These are phyloP conservation scores for Rhynchomys soricoides DNA, from an alignment of 2,113 vertebrate genomes.

Conservation along the genomic window DNA sequence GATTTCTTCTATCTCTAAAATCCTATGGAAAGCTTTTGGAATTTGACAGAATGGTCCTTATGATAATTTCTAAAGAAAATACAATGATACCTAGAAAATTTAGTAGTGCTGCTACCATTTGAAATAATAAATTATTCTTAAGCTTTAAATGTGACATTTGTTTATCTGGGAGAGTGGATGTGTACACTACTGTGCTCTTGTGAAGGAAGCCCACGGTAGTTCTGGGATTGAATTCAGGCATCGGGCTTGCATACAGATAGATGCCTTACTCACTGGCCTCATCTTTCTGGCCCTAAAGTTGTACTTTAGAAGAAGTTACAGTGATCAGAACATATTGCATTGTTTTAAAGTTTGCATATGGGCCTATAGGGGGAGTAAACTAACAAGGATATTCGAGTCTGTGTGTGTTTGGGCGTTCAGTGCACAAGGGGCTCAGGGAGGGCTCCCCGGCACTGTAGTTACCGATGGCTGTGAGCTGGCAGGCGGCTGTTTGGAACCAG, in stretches of 20 bases:
- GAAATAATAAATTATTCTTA: background rate
- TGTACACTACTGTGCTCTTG: background rate
- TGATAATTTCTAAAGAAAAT: slow-evolving; percentile 15
- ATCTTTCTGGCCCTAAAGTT: background rate
- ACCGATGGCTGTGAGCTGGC: too few relatives aligned
- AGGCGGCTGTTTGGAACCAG: too few relatives aligned
- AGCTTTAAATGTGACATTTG: background rate
- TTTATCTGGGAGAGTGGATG: background rate
- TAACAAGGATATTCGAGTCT: too few relatives aligned
- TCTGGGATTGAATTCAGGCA: too few relatives aligned
- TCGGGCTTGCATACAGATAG: background rate
- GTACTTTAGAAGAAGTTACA: background rate
- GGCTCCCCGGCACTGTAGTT: background rate
- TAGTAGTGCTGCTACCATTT: background rate
- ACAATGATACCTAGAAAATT: background rate
- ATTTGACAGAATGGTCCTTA: slow-evolving; percentile 20
- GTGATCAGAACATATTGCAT: background rate
- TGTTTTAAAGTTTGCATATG: background rate
- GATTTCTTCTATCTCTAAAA: background rate
- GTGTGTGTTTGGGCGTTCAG: background rate
- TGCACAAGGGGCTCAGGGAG: background rate
- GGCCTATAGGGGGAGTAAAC: background rate
- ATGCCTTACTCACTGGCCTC: background rate
- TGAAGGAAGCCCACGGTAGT: background rate
- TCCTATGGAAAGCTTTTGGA: background rate